Conservation (phyloP, 2,797 vertebrate genomes). For the Acrocephalus scirpaceus region DNA sequence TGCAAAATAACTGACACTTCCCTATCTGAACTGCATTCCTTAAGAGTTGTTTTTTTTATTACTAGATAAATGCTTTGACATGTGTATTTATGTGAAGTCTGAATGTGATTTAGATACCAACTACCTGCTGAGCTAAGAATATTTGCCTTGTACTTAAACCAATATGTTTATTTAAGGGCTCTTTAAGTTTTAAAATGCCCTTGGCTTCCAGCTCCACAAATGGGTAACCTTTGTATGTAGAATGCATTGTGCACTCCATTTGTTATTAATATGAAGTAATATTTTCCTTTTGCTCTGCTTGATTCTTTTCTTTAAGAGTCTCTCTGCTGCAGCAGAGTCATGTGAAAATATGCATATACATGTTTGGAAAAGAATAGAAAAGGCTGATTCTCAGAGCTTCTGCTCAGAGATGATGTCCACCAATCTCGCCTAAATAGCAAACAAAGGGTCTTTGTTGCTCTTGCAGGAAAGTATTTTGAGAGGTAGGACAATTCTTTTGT, state of each 20-base stretch:
- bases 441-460: constrained; percentile 19
- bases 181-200: constrained; percentile 54
- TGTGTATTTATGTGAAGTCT: constrained; percentile 65
- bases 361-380: constrained; percentile 17
- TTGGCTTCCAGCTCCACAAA: constrained; percentile 45
- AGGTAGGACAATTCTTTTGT: constrained; percentile 24
- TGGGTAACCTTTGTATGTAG: constrained; percentile 37
- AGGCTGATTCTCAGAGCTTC: background rate
- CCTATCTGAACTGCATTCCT: constrained; percentile 67
- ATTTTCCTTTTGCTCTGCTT: constrained; percentile 43
- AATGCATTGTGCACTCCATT: constrained; percentile 32
- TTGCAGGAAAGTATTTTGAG: background rate
- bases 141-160: constrained; percentile 63
- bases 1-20: constrained; percentile 60
- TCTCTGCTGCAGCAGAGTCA: background rate
- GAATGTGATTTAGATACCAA: constrained; percentile 70
- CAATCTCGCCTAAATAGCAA: constrained; percentile 9
- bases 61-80: constrained; percentile 70
- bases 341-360: background rate
- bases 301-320: background rate
- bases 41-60: constrained; percentile 68
- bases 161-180: constrained; percentile 62
- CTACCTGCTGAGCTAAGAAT: constrained; percentile 70
- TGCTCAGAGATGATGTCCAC: constrained; percentile 28
- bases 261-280: constrained; percentile 53